Percentiles rank a stretch among this genome's conserved stretches.
Conservation (phyloP, 2,113 vertebrate genomes). For the Pseudorhombus dupliciocellatus region DNA sequence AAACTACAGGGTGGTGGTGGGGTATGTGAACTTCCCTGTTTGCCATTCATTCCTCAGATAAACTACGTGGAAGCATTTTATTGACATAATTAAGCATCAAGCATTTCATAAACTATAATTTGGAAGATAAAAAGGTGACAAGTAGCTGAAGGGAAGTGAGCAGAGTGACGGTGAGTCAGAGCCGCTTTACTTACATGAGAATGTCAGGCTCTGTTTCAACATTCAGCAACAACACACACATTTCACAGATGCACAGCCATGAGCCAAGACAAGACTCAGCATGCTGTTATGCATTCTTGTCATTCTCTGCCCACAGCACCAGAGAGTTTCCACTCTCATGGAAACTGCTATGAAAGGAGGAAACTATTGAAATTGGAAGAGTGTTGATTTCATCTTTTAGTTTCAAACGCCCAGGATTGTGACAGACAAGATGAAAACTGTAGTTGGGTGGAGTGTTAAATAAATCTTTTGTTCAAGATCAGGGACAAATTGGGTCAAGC, state of each 20-base stretch:
- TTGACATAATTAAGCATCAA: slow-evolving; percentile 5
- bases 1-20: background rate
- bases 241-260: slow-evolving; percentile 31
- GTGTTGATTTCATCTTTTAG: background rate
- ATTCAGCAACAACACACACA: slow-evolving; percentile 11
- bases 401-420: background rate
- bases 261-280: slow-evolving; percentile 61
- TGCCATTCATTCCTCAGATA: background rate
- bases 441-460: background rate
- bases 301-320: slow-evolving; percentile 52
- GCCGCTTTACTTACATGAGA: background rate
- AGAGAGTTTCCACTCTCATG: background rate
- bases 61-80: slow-evolving; percentile 13
- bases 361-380: background rate
- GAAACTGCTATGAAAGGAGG: background rate
- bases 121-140: background rate
- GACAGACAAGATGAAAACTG: background rate
- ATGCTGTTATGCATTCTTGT: slow-evolving; percentile 58
- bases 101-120: background rate
- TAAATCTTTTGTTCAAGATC: background rate
- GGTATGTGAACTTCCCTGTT: background rate
- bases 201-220: slow-evolving; percentile 1
- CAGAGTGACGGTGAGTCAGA: slow-evolving; percentile 1
- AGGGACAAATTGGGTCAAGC: background rate
- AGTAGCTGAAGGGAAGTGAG: background rate